Percentiles rank a stretch among this genome's conserved stretches.
Conservation (phyloP, 1,140 invertebrate genomes). For the Platyscapa corneri region DNA sequence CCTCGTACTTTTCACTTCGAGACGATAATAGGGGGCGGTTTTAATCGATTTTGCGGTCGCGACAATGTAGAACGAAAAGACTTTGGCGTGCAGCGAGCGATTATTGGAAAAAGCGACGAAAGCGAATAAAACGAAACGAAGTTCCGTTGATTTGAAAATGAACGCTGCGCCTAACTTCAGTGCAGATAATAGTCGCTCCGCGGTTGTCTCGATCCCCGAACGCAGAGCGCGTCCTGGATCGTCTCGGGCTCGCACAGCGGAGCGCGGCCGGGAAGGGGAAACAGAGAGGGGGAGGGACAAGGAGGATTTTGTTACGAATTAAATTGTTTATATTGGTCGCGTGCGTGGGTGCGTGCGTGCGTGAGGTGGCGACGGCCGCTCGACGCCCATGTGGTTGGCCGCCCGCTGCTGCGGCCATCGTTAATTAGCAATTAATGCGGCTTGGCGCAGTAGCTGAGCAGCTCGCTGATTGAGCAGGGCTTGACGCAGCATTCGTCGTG, state of each 20-base stretch:
- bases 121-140: no score
- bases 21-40: no score
- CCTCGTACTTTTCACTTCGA: no score
- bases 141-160: no score
- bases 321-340: no score
- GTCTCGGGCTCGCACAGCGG: not conserved
- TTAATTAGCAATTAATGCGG: conserved; percentile 1
- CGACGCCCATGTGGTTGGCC: not conserved
- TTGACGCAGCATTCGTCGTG: conserved; percentile 74
- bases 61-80: no score
- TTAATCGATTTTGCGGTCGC: no score
- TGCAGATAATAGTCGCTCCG: conserved; percentile 10
- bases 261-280: not conserved
- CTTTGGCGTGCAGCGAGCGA: no score
- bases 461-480: conserved; percentile 68
- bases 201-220: not conserved
- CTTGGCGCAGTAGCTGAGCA: conserved; percentile 70
- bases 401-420: not conserved
- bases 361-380: no score
- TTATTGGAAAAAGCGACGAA: no score
- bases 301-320: not conserved
- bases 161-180: no score
- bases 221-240: not conserved
- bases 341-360: no score
- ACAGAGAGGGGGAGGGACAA: not conserved